Conservation (phyloP, 2,888 invertebrate species). For the Nomada lathburiana region DNA sequence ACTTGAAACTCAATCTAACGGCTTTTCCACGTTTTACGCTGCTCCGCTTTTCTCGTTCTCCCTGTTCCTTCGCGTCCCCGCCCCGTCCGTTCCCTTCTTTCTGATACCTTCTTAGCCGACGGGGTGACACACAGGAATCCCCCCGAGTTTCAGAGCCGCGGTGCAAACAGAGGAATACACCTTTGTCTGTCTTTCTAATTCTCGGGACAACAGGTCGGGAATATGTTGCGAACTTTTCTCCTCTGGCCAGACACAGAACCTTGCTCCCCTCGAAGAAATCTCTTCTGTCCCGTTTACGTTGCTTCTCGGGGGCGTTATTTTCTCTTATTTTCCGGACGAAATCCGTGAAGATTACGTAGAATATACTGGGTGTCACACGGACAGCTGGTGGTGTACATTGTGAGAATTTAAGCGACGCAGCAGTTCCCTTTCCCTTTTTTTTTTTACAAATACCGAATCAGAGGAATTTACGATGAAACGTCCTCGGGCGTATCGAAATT, state of each 20-base stretch:
- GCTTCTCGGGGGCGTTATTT: not conserved
- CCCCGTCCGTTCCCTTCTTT: not conserved
- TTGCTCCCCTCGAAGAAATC: not conserved
- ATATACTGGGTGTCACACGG: too few species aligned
- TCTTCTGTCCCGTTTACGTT: slow-evolving; percentile 5
- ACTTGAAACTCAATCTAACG: slow-evolving; percentile 79
- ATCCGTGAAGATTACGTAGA: too few species aligned
- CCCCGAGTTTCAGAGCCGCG: slow-evolving; percentile 21
- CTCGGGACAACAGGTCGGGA: slow-evolving; percentile 40
- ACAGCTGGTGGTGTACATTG: too few species aligned
- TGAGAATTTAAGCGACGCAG: too few species aligned
- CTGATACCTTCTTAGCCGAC: slow-evolving; percentile 30
- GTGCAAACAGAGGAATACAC: slow-evolving; percentile 46
- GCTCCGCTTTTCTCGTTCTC: slow-evolving; percentile 29
- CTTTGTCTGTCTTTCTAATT: slow-evolving; percentile 55
- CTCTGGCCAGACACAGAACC: not conserved
- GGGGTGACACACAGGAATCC: slow-evolving; percentile 31
- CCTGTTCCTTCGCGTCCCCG: not conserved
- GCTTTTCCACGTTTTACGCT: slow-evolving; percentile 56
- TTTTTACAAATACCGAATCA: too few species aligned
- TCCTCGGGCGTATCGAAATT: too few species aligned
- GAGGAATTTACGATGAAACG: too few species aligned
- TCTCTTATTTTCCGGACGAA: not conserved
- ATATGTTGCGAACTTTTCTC: slow-evolving; percentile 35
- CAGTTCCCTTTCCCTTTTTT: too few species aligned